Conservation (phyloP, 2,113 vertebrate genomes). For the Sylvia atricapilla region DNA sequence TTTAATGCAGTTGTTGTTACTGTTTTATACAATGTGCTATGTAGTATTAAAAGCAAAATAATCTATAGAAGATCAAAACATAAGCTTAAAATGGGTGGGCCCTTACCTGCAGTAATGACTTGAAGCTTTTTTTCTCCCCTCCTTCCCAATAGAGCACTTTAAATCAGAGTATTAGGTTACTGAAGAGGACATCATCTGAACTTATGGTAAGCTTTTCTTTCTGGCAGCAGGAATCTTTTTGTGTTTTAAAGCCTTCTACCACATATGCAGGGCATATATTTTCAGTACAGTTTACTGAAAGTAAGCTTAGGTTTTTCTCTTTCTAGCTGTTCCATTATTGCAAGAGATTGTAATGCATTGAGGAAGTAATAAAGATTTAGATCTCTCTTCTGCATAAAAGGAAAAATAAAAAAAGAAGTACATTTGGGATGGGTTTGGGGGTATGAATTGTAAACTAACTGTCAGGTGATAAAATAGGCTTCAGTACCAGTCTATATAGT, state of each 20-base stretch:
- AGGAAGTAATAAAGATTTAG: not conserved
- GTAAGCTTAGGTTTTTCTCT: not conserved
- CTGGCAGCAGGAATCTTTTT: not conserved
- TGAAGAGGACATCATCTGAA: constrained; percentile 79
- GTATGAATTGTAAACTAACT: not conserved
- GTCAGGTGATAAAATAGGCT: not conserved
- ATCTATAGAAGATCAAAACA: not conserved
- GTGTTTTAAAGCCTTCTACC: accelerated
- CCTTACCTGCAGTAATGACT: not conserved
- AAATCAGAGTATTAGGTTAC: constrained; percentile 79
- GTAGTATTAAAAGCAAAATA: not conserved
- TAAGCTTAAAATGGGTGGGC: not conserved
- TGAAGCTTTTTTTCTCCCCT: not conserved
- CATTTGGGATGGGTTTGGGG: not conserved
- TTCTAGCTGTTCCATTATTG: not conserved
- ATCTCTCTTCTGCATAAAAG: not conserved
- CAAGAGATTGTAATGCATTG: not conserved
- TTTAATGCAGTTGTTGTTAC: not conserved
- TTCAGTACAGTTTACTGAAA: not conserved
- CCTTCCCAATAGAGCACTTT: constrained; percentile 74
- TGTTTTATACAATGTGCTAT: not conserved
- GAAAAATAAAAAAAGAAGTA: not conserved
- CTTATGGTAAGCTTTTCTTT: constrained; percentile 76
- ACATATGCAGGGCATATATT: not conserved
- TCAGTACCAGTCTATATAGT: not conserved